Evolutionary conservation across 2,113 vertebrate species (phyloP).

Genomic region (Hylia prasina): DNA sequence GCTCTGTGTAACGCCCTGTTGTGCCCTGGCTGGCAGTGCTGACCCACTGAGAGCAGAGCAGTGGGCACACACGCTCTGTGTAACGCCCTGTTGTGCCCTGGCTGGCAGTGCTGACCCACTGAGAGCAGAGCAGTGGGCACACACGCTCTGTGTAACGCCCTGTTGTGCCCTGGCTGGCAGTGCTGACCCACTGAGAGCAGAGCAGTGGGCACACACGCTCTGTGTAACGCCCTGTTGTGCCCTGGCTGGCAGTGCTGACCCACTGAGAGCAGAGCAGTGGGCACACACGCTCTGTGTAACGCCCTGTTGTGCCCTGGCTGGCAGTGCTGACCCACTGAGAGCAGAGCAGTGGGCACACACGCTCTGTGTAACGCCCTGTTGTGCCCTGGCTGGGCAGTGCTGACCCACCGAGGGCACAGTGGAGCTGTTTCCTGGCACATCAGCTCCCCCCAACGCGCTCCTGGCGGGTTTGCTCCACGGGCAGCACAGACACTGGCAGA

Average conservation of each 20-base stretch:
- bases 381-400: background rate
- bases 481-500: background rate
- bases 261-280: background rate
- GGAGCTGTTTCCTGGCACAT: background rate
- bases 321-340: background rate
- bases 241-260: no score
- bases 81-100: no score
- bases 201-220: background rate
- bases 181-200: background rate
- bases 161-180: background rate
- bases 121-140: background rate
- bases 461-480: rapidly evolving
- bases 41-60: background rate
- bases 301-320: rapidly evolving
- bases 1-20: no score
- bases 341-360: background rate
- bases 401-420: background rate
- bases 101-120: background rate
- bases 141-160: background rate
- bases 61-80: background rate
- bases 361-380: rapidly evolving
- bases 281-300: rapidly evolving
- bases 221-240: background rate
- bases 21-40: no score
- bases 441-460: background rate